phyloP scores from a whole-genome alignment of 2,113 vertebrate genomes.

The Lamprotornis superbus region DNA sequence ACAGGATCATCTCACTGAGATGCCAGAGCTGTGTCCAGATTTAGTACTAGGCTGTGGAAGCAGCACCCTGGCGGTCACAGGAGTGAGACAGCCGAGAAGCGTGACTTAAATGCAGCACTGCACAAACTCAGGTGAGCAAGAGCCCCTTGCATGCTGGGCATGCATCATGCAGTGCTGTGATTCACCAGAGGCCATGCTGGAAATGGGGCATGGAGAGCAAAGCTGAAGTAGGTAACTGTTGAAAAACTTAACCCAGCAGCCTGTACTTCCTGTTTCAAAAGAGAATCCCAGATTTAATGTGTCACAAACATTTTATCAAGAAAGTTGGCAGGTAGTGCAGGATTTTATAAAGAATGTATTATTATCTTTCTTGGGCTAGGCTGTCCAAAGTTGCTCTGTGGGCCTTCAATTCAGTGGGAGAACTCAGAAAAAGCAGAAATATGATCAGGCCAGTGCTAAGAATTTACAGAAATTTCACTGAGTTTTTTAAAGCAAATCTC shows the following conservation, averaged over 20 bases:
- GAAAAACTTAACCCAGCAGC: background rate
- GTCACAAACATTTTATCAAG: background rate
- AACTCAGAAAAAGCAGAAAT: background rate
- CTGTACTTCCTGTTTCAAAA: background rate
- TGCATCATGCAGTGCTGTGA: accelerated
- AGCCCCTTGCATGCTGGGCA: background rate
- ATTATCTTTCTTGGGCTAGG: background rate
- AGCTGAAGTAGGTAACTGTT: background rate
- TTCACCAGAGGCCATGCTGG: background rate
- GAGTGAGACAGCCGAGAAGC: background rate
- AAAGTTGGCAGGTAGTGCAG: background rate
- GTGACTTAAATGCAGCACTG: background rate
- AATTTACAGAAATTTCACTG: background rate
- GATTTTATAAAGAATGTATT: background rate
- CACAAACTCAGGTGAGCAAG: background rate
- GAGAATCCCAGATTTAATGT: background rate
- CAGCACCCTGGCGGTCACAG: background rate
- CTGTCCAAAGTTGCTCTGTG: background rate
- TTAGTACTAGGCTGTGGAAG: background rate
- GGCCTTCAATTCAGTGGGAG: background rate
- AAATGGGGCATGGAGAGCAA: background rate
- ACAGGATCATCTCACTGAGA: background rate
- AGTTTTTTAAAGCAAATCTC: background rate
- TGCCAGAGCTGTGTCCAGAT: background rate
- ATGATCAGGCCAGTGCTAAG: background rate